Percentiles rank a stretch among this genome's conserved stretches.
Conservation (phyloP, 1,140 invertebrate species). For the Bombus sibiricus region DNA sequence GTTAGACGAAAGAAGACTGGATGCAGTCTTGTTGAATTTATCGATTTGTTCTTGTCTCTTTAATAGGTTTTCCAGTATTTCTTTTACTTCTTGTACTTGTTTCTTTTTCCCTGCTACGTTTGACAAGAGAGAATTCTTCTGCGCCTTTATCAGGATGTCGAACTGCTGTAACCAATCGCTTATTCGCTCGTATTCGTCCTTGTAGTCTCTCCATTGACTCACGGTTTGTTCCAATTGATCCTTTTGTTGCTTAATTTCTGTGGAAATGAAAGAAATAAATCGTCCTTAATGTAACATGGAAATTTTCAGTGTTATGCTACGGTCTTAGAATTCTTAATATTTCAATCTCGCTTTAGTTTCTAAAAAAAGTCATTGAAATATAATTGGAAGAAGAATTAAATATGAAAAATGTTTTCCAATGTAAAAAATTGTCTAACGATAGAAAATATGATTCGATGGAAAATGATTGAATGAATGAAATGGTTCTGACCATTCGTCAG, state of each 20-base stretch:
- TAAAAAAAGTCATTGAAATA: no score
- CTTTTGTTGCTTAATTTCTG: slow-evolving; percentile 93
- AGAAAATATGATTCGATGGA: no score
- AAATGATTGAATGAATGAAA: no score
- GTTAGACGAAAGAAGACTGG: slow-evolving; percentile 90
- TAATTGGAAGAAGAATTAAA: no score
- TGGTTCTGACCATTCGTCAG: no score
- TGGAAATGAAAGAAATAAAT: slow-evolving; percentile 27
- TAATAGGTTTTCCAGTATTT: slow-evolving; percentile 89
- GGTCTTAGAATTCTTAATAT: neutral
- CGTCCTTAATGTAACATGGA: no score
- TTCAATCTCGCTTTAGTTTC: neutral
- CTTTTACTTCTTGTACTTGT: slow-evolving; percentile 91
- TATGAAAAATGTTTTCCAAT: no score
- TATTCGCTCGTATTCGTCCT: slow-evolving; percentile 95
- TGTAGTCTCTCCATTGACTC: slow-evolving; percentile 93
- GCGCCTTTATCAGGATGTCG: slow-evolving; percentile 95
- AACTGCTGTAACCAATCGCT: slow-evolving; percentile 97
- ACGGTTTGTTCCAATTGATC: slow-evolving; percentile 92
- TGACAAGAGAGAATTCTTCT: slow-evolving; percentile 92
- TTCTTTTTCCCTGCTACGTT: slow-evolving; percentile 93
- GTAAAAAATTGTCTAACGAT: no score
- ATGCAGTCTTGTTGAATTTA: slow-evolving; percentile 90
- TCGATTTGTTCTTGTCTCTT: slow-evolving; percentile 93
- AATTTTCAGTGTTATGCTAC: no score